phyloP scores from a whole-genome alignment of 2,888 invertebrate species.

The Aphodius granarius region DNA sequence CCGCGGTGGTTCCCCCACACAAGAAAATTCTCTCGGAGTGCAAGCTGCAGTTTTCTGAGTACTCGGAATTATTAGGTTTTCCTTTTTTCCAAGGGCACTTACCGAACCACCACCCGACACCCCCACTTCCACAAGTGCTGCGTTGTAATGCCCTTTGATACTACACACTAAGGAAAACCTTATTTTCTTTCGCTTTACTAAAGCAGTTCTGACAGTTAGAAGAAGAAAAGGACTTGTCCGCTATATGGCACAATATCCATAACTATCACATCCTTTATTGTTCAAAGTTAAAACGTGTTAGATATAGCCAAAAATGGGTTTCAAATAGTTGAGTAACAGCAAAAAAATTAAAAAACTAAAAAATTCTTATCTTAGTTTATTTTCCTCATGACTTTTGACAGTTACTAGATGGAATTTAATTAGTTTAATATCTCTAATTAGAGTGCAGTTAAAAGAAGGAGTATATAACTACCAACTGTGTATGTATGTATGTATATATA shows the following conservation, averaged over 20 bases:
- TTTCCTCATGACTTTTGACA: too few relatives aligned
- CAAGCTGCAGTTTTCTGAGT: conserved; percentile 3
- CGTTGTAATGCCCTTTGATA: not conserved
- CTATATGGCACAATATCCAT: too few relatives aligned
- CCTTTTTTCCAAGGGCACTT: conserved; percentile 13
- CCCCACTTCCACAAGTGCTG: not conserved
- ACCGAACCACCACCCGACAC: too few relatives aligned
- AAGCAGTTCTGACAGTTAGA: not conserved
- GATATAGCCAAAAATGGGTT: too few relatives aligned
- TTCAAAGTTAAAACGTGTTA: too few relatives aligned
- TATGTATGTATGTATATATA: too few relatives aligned
- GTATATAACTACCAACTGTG: not conserved
- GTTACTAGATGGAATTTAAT: too few relatives aligned
- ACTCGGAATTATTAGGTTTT: conserved; percentile 14
- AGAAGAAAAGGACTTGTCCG: not conserved
- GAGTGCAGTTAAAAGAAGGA: not conserved
- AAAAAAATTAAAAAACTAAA: too few relatives aligned
- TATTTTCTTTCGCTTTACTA: not conserved
- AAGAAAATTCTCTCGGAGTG: not conserved
- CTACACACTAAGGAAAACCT: not conserved
- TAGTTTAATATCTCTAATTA: not conserved
- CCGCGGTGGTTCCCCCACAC: not conserved
- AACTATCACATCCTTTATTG: too few relatives aligned
- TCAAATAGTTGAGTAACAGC: too few relatives aligned
- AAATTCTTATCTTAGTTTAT: too few relatives aligned